A percentile compares a stretch with the other conserved stretches of the same genome.
phyloP scores from a whole-genome alignment of 2,113 vertebrate genomes.

The Forbesichthys agassizii region DNA sequence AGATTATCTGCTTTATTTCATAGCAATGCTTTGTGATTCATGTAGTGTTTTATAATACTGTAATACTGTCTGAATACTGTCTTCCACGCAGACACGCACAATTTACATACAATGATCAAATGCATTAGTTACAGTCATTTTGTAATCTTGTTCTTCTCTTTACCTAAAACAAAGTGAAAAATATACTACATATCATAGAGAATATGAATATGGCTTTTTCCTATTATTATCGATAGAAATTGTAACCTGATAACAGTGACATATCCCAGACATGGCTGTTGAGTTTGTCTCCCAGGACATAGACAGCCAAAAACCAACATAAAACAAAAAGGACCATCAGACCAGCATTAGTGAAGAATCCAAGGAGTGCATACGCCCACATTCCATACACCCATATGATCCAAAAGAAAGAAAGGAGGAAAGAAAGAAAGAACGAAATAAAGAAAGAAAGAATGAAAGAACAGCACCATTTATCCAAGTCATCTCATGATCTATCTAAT shows the following conservation, averaged over 20 bases:
- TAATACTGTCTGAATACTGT: too few relatives aligned
- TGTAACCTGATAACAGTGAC: neutral
- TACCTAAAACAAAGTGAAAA: neutral
- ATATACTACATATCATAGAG: neutral
- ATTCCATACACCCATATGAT: slow-evolving; percentile 76
- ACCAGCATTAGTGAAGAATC: slow-evolving; percentile 60
- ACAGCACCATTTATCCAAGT: neutral
- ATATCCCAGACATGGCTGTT: slow-evolving; percentile 66
- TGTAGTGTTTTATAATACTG: too few relatives aligned
- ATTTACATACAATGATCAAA: too few relatives aligned
- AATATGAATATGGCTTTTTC: neutral
- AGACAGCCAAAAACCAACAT: slow-evolving; percentile 65
- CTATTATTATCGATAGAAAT: neutral
- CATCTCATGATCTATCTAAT: too few relatives aligned
- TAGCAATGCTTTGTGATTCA: too few relatives aligned
- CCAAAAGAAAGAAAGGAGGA: slow-evolving; percentile 49
- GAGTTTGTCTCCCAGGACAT: slow-evolving; percentile 64
- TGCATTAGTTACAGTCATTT: too few relatives aligned
- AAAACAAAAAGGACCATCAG: slow-evolving; percentile 68
- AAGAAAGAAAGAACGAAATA: neutral
- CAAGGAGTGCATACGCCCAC: slow-evolving; percentile 77
- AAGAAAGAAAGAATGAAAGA: neutral
- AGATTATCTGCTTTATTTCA: too few relatives aligned
- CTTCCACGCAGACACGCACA: too few relatives aligned
- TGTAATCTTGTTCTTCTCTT: slow-evolving; percentile 13